Percentiles rank a stretch among this genome's conserved stretches.
Evolutionary conservation across 1,140 invertebrate genomes (phyloP).

Genomic region (Plectrocnemia conspersa): DNA sequence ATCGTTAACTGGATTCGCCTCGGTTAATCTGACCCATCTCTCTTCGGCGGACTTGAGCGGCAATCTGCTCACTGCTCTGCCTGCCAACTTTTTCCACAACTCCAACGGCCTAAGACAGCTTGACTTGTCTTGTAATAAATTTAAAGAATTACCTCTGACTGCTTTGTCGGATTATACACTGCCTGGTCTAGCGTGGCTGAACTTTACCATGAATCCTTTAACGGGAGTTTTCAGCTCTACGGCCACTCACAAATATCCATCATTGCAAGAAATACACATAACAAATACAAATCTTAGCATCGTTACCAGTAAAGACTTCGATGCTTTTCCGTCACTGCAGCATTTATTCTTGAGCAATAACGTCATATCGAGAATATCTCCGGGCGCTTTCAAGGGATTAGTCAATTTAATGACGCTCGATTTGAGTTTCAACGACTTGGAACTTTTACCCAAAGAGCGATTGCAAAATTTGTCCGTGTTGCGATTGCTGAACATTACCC

Average conservation of each 20-base stretch:
- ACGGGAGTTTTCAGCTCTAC: constrained; percentile 56
- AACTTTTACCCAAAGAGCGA: constrained; percentile 78
- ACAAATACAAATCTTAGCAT: constrained; percentile 78
- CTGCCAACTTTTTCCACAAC: constrained; percentile 75
- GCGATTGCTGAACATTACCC: constrained; percentile 72
- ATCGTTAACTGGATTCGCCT: constrained; percentile 70
- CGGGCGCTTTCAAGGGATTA: constrained; percentile 75
- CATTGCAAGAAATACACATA: constrained; percentile 75
- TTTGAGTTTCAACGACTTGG: constrained; percentile 77
- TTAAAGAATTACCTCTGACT: constrained; percentile 74
- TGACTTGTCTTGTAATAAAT: constrained; percentile 75
- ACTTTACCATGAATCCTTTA: constrained; percentile 78
- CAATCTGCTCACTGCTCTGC: constrained; percentile 70
- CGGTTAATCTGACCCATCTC: constrained; percentile 67
- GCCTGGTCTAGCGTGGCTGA: constrained; percentile 67
- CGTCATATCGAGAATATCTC: constrained; percentile 73
- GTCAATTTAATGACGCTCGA: constrained; percentile 74
- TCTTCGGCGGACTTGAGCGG: constrained; percentile 68
- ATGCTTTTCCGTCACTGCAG: constrained; percentile 74
- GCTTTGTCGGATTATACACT: constrained; percentile 71
- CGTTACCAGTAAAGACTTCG: constrained; percentile 82
- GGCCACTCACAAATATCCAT: constrained; percentile 60
- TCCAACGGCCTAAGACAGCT: constrained; percentile 66
- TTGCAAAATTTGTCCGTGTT: constrained; percentile 71
- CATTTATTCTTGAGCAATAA: constrained; percentile 71